Conservation (phyloP, 2,888 invertebrate species). For the Ditula angustiorana region DNA sequence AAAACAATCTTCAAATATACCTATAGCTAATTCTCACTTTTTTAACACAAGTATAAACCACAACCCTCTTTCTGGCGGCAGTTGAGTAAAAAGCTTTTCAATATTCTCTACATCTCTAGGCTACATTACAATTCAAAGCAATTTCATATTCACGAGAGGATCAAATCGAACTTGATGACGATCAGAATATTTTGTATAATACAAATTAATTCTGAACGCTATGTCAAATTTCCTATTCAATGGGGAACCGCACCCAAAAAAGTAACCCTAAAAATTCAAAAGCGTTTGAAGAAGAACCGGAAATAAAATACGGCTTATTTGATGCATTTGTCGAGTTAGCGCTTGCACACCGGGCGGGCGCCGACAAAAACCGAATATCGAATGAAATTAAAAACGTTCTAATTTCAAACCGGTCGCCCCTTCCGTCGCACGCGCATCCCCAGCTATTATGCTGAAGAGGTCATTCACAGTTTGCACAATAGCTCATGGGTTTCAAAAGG, state of each 20-base stretch:
- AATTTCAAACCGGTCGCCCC: constrained; percentile 84
- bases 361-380: constrained; percentile 73
- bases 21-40: too few species aligned
- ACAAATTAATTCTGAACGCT: constrained; percentile 35
- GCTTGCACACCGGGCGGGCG: constrained; percentile 80
- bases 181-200: constrained; percentile 30
- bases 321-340: constrained; percentile 85
- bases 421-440: constrained; percentile 83
- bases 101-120: neutral
- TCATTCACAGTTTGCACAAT: constrained; percentile 85
- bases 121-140: constrained; percentile 11
- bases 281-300: constrained; percentile 70
- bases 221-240: constrained; percentile 31
- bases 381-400: constrained; percentile 79
- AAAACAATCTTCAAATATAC: too few species aligned
- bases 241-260: constrained; percentile 54
- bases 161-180: constrained; percentile 27
- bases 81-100: too few species aligned
- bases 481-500: constrained; percentile 55
- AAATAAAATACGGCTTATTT: constrained; percentile 82
- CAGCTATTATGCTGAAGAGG: constrained; percentile 84
- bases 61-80: too few species aligned
- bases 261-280: constrained; percentile 62
- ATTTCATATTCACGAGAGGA: constrained; percentile 16
- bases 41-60: too few species aligned